Evolutionary conservation across 2,888 invertebrate genomes (phyloP).

Genomic region (Ceraclea dissimilis): DNA sequence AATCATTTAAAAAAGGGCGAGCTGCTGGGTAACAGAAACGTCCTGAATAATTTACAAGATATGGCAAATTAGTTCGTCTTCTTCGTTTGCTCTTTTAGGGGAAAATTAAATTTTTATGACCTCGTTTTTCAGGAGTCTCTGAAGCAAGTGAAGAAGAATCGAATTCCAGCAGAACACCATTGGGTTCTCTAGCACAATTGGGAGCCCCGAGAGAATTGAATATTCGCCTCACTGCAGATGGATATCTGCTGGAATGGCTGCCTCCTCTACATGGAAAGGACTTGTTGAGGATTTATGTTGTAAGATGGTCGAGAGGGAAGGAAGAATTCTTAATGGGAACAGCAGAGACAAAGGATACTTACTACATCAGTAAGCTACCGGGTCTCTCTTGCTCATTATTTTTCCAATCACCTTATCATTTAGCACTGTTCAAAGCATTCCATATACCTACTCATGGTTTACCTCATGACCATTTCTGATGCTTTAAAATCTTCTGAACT

Average conservation of each 20-base stretch:
- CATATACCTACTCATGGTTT: no score
- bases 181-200: constrained; percentile 30
- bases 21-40: no score
- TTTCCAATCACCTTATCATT: background rate
- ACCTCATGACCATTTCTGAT: no score
- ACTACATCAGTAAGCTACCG: constrained; percentile 46
- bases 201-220: constrained; percentile 62
- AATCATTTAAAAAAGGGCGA: no score
- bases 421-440: no score
- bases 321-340: constrained; percentile 56
- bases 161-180: background rate
- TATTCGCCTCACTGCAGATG: constrained; percentile 62
- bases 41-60: no score
- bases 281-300: constrained; percentile 52
- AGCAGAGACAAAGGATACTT: constrained; percentile 62
- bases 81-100: no score
- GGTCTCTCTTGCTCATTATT: no score
- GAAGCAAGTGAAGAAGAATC: background rate
- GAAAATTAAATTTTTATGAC: no score
- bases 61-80: no score
- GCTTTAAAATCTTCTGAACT: no score
- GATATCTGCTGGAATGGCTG: constrained; percentile 70
- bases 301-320: constrained; percentile 63
- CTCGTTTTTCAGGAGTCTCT: background rate
- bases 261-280: constrained; percentile 53